A percentile compares a stretch with the other conserved stretches of the same genome.
Evolutionary conservation across 2,113 vertebrate genomes (phyloP).

Genomic region (Caretta caretta): DNA sequence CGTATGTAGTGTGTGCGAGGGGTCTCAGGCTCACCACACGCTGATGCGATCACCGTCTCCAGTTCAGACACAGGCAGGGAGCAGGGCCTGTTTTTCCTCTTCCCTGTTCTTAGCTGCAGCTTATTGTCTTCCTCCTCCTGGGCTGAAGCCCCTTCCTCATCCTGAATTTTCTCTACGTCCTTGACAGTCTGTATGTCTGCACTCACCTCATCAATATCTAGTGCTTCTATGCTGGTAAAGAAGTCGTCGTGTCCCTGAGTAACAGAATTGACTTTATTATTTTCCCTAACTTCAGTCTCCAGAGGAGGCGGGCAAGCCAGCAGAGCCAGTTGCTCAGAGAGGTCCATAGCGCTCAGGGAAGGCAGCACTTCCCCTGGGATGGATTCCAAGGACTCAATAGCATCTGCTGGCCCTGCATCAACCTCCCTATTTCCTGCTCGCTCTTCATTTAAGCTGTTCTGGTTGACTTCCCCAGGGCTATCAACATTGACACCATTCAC

Average conservation of each 20-base stretch:
- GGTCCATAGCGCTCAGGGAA: conserved; percentile 58
- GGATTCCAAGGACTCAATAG: conserved; percentile 61
- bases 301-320: conserved; percentile 49
- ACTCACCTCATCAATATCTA: conserved; percentile 53
- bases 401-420: conserved; percentile 40
- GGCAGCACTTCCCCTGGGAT: conserved; percentile 54
- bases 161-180: conserved; percentile 62
- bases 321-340: conserved; percentile 57
- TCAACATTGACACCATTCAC: conserved; percentile 35
- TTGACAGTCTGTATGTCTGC: conserved; percentile 47
- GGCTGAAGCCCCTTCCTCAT: conserved; percentile 61
- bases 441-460: conserved; percentile 74
- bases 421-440: conserved; percentile 64
- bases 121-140: conserved; percentile 67
- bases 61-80: conserved; percentile 96
- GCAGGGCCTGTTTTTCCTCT: conserved; percentile 90
- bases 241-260: conserved; percentile 58
- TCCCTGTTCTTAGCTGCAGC: conserved; percentile 76
- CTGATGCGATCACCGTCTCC: conserved; percentile 93
- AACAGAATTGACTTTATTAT: conserved; percentile 59
- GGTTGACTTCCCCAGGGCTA: conserved; percentile 67
- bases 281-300: conserved; percentile 68
- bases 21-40: conserved; percentile 93
- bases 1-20: conserved; percentile 96
- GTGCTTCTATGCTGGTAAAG: conserved; percentile 38